Percentiles rank a stretch among this genome's conserved stretches.
Conservation (phyloP, 1,140 invertebrate genomes). For the Drosophila punjabiensis region DNA sequence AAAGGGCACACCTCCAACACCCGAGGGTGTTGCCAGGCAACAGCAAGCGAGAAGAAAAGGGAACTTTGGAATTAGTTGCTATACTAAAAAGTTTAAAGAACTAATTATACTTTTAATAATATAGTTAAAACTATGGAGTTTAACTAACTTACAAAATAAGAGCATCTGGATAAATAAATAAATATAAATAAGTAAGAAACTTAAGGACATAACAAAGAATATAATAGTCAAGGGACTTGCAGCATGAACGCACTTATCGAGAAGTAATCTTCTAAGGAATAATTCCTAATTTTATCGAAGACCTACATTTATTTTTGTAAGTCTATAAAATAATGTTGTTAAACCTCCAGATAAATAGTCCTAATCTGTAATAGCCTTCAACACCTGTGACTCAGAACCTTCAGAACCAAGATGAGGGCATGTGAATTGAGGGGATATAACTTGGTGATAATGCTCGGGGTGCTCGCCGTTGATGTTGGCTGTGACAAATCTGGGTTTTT, state of each 20-base stretch:
- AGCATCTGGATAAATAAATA: neutral
- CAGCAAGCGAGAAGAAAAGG: neutral
- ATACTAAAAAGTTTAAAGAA: neutral
- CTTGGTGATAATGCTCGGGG: slow-evolving; percentile 23
- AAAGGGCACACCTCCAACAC: slow-evolving; percentile 41
- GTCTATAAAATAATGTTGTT: neutral
- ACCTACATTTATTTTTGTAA: neutral
- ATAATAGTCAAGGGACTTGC: neutral
- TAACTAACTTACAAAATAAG: neutral
- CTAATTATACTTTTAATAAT: neutral
- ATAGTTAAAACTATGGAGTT: no score
- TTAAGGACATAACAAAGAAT: neutral
- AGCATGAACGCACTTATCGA: neutral
- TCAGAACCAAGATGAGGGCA: neutral
- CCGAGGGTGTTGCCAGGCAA: slow-evolving; percentile 36
- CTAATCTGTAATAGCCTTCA: slow-evolving; percentile 27
- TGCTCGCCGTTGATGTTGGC: slow-evolving; percentile 30
- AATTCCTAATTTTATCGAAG: neutral
- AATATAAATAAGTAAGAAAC: neutral
- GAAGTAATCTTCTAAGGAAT: neutral
- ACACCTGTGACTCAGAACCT: slow-evolving; percentile 31
- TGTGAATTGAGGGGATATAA: slow-evolving; percentile 14
- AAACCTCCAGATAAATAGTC: slow-evolving; percentile 10
- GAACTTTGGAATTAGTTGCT: neutral
- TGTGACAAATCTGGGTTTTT: slow-evolving; percentile 56